phyloP scores from a whole-genome alignment of 2,888 invertebrate species.

The Villa cingulata region DNA sequence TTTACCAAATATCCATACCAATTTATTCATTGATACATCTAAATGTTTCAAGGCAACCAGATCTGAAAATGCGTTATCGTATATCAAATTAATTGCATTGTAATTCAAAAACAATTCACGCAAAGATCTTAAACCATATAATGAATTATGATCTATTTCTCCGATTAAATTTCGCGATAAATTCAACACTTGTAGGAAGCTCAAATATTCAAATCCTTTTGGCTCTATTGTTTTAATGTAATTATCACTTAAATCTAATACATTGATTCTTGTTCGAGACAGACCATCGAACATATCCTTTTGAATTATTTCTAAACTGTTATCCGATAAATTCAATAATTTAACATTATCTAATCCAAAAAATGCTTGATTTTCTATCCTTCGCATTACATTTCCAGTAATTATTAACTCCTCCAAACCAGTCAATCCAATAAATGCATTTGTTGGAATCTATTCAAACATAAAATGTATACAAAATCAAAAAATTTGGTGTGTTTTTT shows the following conservation, averaged over 20 bases:
- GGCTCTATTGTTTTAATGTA: constrained; percentile 19
- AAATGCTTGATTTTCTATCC: constrained; percentile 24
- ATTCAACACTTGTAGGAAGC: constrained; percentile 22
- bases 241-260: constrained; percentile 24
- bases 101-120: constrained; percentile 23
- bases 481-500: too few relatives aligned
- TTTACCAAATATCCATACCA: constrained; percentile 18
- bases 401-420: constrained; percentile 20
- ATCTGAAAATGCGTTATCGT: constrained; percentile 20
- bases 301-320: constrained; percentile 20
- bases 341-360: constrained; percentile 20
- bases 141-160: constrained; percentile 18
- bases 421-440: constrained; percentile 18
- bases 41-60: constrained; percentile 23
- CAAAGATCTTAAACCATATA: constrained; percentile 21
- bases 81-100: constrained; percentile 25
- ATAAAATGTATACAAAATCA: too few relatives aligned
- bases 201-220: constrained; percentile 20
- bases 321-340: constrained; percentile 21
- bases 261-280: constrained; percentile 14
- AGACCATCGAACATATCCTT: constrained; percentile 23
- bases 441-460: constrained; percentile 2
- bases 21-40: constrained; percentile 24
- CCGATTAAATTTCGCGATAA: constrained; percentile 25
- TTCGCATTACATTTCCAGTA: constrained; percentile 16